phyloP scores from a whole-genome alignment of 2,113 vertebrate genomes.

The Myiozetetes cayanensis region DNA sequence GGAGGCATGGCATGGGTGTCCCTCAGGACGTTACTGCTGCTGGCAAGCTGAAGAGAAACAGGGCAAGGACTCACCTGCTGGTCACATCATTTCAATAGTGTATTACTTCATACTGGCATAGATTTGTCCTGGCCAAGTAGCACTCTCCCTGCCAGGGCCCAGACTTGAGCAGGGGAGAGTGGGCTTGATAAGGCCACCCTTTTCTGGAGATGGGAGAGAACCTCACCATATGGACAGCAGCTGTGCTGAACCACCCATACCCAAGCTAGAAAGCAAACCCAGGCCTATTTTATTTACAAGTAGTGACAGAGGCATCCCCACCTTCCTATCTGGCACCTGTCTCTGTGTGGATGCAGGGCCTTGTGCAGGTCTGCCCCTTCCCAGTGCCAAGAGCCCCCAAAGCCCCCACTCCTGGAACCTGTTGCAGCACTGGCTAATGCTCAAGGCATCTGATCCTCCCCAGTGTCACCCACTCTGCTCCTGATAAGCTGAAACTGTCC shows the following conservation, averaged over 20 bases:
- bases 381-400: background rate
- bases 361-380: background rate
- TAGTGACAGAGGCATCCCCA: background rate
- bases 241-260: background rate
- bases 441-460: background rate
- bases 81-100: background rate
- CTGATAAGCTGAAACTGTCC: background rate
- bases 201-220: background rate
- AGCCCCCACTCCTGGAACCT: too few species aligned
- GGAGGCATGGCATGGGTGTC: background rate
- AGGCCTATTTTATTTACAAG: background rate
- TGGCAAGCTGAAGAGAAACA: background rate
- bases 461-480: background rate
- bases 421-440: background rate
- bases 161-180: background rate
- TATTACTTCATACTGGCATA: rapidly evolving
- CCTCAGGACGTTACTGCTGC: background rate
- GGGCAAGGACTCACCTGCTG: background rate
- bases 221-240: background rate
- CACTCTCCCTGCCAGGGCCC: background rate
- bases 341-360: background rate
- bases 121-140: background rate
- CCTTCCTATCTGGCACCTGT: background rate
- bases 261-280: background rate
- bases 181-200: background rate